Evolutionary conservation across 2,888 invertebrate genomes (phyloP), one percentile per base, ranked within the genome.

Genomic region (Acleris cristana): DNA sequence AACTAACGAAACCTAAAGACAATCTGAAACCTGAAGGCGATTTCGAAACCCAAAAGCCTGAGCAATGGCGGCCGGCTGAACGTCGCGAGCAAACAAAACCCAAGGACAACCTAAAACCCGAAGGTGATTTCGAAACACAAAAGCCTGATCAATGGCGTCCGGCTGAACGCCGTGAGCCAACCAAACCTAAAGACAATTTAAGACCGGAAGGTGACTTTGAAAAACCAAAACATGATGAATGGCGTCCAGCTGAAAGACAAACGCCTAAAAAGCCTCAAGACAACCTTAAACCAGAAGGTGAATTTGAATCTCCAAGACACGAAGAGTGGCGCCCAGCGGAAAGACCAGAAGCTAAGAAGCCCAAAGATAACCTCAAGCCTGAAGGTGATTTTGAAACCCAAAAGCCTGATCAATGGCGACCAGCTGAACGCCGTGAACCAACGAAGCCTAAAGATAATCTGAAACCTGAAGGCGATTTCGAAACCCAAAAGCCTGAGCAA

Each of bases 71-170:
- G 1, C 89, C 87, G 3, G 84, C 80, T 7, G 94, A 95, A 72
- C 79, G 93, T 52, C 86, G 82, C 5, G 80, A 80, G 3, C 88
- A 87, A 14, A 87, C 77, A 60, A 86, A 85, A 71, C 92, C 89
- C 4, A 79, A 86, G 72, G 94, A 88, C 71, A 93, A 93, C 77
- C 73, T 91, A 8, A 82, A 77, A 18, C 93, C 94, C 0, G 95
- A 95, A 81, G 95, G 95, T 1, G 92, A 94, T 2, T 94, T 94
- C 73, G 89, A 88, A 26, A 72, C 81, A n/a, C 95, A 94, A 0
- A 87, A 87, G 64, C 89, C 87, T 68, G 81, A 86, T 0, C 73
- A 82, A 26, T 93, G 83, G 72, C 80, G 74, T 2, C 94, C 94
- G 0, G 94, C 86, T 23, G 94, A 94, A 72, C n/a, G n/a, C n/a